Base-by-base conservation (phyloP, 2,113 vertebrate species). In the Herpetotheres cachinnans region DNA sequence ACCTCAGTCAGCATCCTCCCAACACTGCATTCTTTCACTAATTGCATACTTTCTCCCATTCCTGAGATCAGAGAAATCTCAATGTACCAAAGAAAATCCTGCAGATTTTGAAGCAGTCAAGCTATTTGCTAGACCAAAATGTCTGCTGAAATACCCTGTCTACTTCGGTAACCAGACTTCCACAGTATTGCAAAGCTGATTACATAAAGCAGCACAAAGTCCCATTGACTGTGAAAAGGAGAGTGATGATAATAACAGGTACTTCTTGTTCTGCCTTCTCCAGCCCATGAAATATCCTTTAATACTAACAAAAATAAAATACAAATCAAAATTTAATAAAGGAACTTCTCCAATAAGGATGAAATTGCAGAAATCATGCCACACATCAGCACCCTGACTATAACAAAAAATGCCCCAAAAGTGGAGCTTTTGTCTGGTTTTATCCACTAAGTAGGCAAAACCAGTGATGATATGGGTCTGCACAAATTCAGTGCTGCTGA, bases 1-100 rank as follows among this genome's bases (percentile, higher is more conserved):
- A 65, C 30, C 76, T 78, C 26, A 67, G 21, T 21, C 1, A 0
- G 9, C 2, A 0, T 34, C 26, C 27, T 79, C 38, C 58, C 44
- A 52, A 4, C 21, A 16, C 3, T 13, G n/a, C 1, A 5, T 17
- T 54, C 29, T 58, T 59, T 26, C 42, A 67, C 32, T 9, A 71
- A 89, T 29, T 9, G 17, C 1, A 1, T 52, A 16, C 17, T 65
- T 73, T 36, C 58, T 46, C 58, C 30, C 17, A 13, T 5, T 83
- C 58, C 63, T 69, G 46, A 73, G 42, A 62, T 47, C 9, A 69
- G 62, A 71, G 58, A 80, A 86, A 77, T 56, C 58, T 56, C 67
- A 56, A n/a, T 25, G 38, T 20, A 36, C 21, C 36, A 32, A 67
- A 92, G 40, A 18, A 92, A 83, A 91, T 62, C 29, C 52, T 90